These are phyloP conservation scores for Cheilosia vernalis DNA, from an alignment of 2,888 invertebrate genomes.

Conservation along the genomic window DNA sequence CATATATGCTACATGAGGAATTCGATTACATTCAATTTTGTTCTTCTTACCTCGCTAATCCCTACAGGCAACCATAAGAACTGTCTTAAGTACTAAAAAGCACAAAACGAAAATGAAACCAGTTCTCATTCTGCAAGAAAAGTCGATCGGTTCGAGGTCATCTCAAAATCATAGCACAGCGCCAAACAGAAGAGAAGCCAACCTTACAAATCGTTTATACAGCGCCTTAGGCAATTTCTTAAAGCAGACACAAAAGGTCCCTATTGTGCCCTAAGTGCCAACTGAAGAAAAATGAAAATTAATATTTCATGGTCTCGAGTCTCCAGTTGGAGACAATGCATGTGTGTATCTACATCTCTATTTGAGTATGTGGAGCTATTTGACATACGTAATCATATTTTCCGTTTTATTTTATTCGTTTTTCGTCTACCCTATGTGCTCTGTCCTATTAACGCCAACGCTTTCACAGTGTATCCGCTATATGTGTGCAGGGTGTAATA, in stretches of 20 bases:
- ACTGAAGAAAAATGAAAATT: constrained; percentile 62
- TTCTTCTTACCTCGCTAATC: neutral
- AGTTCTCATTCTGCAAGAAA: constrained; percentile 29
- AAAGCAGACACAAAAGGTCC: constrained; percentile 53
- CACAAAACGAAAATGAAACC: constrained; percentile 18
- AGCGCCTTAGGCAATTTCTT: constrained; percentile 34
- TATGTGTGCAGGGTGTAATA: neutral
- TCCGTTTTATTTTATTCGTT: constrained; percentile 34
- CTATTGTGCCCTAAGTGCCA: constrained; percentile 49
- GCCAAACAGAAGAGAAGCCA: constrained; percentile 9
- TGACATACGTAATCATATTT: constrained; percentile 65
- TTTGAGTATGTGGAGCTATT: constrained; percentile 52
- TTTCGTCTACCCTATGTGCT: constrained; percentile 32
- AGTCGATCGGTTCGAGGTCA: constrained; percentile 58
- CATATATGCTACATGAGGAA: neutral
- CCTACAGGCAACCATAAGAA: constrained; percentile 1
- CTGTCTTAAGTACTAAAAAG: neutral
- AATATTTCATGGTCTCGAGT: constrained; percentile 64
- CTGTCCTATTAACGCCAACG: constrained; percentile 45
- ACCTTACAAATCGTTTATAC: constrained; percentile 36
- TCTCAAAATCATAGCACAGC: constrained; percentile 38
- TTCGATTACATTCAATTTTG: constrained; percentile 7
- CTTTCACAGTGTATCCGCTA: constrained; percentile 18
- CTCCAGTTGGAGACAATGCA: constrained; percentile 16
- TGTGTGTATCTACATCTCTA: constrained; percentile 66